Evolutionary conservation across 2,113 vertebrate genomes (phyloP), one percentile per base, ranked within the genome.

Genomic region (Copsychus sechellarum): DNA sequence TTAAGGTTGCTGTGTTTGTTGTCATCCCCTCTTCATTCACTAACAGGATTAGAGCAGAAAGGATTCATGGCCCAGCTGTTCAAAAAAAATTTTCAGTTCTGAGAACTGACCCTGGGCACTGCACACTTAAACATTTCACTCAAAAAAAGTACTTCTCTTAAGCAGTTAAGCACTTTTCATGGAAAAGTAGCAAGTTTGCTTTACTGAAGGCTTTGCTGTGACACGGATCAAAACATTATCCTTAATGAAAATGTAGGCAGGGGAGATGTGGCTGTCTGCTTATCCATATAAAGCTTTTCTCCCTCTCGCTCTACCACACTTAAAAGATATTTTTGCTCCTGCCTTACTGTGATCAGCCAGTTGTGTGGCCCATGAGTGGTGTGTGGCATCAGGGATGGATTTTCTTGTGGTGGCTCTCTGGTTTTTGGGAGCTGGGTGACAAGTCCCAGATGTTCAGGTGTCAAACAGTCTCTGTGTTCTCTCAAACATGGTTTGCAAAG

Each of bases 381-480:
- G 57, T 69, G 58, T 60, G 31, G 90, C 83, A 92, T 77, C 88
- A 96, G 89, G 85, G 61, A 45, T 60, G 51, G 51, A 29, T 65
- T 81, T 88, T 65, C 79, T 82, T 58, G 62, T 53, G 76, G 81
- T 81, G 50, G 85, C 71, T 93, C 71, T 26, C 42, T 85, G 94
- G 47, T 80, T 95, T 80, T 36, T 88, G 80, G 84, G 78, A 96
- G 71, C 72, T 72, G 24, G 56, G 86, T 74, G 22, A 29, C 0
- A 31, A 87, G 57, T 51, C 79, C 88, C 88, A 96, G 92, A 86
- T 93, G 94, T 92, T 95, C 90, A 26, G 29, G n/a, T 67, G 62
- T 87, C 42, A 85, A 56, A 83, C 56, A 88, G 45, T 47, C 73
- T 54, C 81, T 69, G 28, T 22, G 7, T 87, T 94, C 83, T 62